Evolutionary conservation across 2,113 vertebrate species (phyloP).

Genomic region (Atlantisia rogersi): DNA sequence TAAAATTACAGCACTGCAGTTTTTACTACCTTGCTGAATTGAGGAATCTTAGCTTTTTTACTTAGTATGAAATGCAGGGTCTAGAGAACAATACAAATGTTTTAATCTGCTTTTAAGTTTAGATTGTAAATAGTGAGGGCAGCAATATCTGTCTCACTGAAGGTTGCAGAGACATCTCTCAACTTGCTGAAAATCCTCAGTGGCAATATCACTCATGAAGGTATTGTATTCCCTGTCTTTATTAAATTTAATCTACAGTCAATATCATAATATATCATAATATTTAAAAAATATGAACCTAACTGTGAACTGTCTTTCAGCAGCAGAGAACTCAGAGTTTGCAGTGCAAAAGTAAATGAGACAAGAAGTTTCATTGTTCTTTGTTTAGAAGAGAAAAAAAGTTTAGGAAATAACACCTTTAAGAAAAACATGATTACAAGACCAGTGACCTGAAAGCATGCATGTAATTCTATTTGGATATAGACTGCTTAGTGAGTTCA

Average conservation of each 20-base stretch:
- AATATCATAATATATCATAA: background rate
- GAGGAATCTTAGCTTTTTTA: background rate
- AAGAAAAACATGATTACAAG: background rate
- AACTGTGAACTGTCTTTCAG: background rate
- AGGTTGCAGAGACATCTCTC: background rate
- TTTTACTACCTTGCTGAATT: background rate
- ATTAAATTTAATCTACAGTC: background rate
- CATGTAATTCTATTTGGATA: background rate
- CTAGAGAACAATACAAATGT: background rate
- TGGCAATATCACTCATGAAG: background rate
- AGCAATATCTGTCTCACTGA: background rate
- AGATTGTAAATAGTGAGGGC: background rate
- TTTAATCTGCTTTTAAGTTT: background rate
- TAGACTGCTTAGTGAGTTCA: background rate
- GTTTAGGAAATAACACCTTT: background rate
- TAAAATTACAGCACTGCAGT: background rate
- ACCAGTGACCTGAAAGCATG: background rate
- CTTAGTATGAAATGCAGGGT: background rate
- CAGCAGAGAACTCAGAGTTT: background rate
- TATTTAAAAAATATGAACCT: background rate
- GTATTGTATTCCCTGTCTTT: background rate
- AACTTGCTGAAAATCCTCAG: background rate
- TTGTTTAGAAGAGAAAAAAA: background rate
- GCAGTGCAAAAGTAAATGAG: background rate
- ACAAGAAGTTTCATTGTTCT: background rate